Conservation (phyloP, 2,113 vertebrate genomes). For the Ptychochromis oligacanthus region DNA sequence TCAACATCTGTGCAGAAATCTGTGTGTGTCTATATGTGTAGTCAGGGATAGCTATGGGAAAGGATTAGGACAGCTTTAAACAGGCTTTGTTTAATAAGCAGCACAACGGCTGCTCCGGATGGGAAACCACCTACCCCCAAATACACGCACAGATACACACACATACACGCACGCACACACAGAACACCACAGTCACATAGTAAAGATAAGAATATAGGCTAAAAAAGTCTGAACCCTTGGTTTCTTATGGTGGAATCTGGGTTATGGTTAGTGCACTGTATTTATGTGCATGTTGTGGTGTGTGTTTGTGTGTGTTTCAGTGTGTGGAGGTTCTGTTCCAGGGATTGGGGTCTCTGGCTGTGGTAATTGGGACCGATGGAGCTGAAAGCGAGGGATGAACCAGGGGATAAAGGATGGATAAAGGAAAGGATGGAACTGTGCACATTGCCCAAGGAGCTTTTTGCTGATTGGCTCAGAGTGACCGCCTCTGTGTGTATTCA, state of each 20-base stretch:
- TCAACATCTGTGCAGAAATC: constrained; percentile 68
- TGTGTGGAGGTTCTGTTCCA: constrained; percentile 54
- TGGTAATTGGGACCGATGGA: constrained; percentile 78
- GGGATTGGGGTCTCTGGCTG: constrained; percentile 65
- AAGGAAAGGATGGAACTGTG: constrained; percentile 68
- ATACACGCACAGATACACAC: constrained; percentile 41
- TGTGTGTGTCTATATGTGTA: constrained; percentile 58
- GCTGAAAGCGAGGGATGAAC: constrained; percentile 78
- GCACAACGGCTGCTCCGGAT: constrained; percentile 74
- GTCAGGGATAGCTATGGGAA: constrained; percentile 77
- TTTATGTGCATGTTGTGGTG: constrained; percentile 5
- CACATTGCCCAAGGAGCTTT: constrained; percentile 65
- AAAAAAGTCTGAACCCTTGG: constrained; percentile 42
- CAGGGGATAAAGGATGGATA: constrained; percentile 71
- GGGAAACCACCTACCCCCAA: constrained; percentile 67
- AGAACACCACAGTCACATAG: constrained; percentile 21
- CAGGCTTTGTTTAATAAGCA: constrained; percentile 83
- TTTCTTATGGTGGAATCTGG: constrained; percentile 42
- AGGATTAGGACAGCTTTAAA: constrained; percentile 82
- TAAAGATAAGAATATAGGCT: constrained; percentile 21
- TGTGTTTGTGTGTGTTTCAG: constrained; percentile 2
- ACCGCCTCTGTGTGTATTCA: constrained; percentile 22
- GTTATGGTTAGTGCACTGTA: constrained; percentile 14
- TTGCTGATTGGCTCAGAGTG: constrained; percentile 70
- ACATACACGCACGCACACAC: constrained; percentile 23